Percentiles rank a stretch among this genome's conserved stretches.
Conservation (phyloP, 2,888 invertebrate species). For the Caenorhabditis imperialis region DNA sequence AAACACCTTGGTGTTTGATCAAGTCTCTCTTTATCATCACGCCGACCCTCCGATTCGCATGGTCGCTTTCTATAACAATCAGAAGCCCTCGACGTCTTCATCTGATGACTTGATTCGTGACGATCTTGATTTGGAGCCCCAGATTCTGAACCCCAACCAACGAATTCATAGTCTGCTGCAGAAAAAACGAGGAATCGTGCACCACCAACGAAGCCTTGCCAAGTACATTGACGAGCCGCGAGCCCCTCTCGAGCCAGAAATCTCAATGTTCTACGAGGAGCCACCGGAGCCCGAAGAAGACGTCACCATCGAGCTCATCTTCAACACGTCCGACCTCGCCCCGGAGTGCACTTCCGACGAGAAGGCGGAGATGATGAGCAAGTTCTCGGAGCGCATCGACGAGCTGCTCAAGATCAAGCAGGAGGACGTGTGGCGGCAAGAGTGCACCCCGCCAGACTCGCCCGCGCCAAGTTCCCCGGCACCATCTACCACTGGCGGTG, state of each 20-base stretch:
- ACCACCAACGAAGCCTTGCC: constrained; percentile 24
- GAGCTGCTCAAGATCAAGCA: constrained; percentile 43
- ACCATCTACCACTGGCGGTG: constrained; percentile 1
- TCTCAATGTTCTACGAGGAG: constrained; percentile 51
- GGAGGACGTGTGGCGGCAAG: constrained; percentile 31
- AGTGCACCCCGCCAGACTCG: constrained; percentile 70
- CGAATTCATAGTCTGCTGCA: constrained; percentile 15
- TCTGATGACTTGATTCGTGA: constrained; percentile 26
- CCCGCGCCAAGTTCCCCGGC: constrained; percentile 47
- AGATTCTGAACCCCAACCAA: constrained; percentile 7
- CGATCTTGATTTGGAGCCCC: constrained; percentile 11
- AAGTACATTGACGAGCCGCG: constrained; percentile 42
- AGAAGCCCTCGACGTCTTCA: neutral
- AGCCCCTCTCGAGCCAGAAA: constrained; percentile 55
- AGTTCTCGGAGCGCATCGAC: constrained; percentile 33
- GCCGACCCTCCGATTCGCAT: constrained; percentile 26
- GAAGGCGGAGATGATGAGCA: constrained; percentile 25
- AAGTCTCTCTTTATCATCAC: constrained; percentile 29
- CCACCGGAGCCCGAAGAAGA: constrained; percentile 55
- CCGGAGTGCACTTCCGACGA: constrained; percentile 27
- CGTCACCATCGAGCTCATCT: constrained; percentile 49
- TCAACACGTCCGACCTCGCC: constrained; percentile 22
- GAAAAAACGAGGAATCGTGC: constrained; percentile 1
- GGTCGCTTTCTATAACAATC: constrained; percentile 18
- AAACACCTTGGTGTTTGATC: constrained; percentile 5